phyloP scores from a whole-genome alignment of 2,888 invertebrate genomes.

The Cartodere bifasciata region DNA sequence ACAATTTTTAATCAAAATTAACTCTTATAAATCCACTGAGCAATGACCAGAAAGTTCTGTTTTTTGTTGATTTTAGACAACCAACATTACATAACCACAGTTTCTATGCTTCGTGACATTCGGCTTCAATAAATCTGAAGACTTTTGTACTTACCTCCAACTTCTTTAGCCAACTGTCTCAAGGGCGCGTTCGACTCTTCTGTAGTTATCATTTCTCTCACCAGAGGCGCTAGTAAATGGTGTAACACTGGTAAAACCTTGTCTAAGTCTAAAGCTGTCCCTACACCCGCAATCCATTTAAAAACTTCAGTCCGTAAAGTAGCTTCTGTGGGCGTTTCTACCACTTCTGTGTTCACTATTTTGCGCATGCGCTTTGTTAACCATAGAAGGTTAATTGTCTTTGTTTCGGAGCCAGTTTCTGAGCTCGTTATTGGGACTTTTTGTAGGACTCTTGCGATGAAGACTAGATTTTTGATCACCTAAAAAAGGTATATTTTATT shows the following conservation, averaged over 20 bases:
- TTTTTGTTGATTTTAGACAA: too few species aligned
- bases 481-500: too few species aligned
- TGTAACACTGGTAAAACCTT: conserved; percentile 47
- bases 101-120: too few species aligned
- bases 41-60: too few species aligned
- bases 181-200: conserved; percentile 53
- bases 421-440: conserved; percentile 34
- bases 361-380: conserved; percentile 60
- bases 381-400: conserved; percentile 56
- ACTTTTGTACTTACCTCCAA: too few species aligned
- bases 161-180: conserved; percentile 57
- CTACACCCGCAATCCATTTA: conserved; percentile 68
- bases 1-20: too few species aligned
- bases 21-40: too few species aligned
- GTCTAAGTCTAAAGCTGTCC: conserved; percentile 48
- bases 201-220: conserved; percentile 63
- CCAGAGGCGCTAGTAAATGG: conserved; percentile 60
- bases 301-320: conserved; percentile 66
- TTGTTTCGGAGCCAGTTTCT: conserved; percentile 31
- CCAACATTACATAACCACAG: too few species aligned
- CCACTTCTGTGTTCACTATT: conserved; percentile 67
- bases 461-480: conserved; percentile 56
- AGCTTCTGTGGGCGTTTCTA: conserved; percentile 52
- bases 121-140: too few species aligned
- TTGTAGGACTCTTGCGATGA: conserved; percentile 53